Conservation (phyloP, 2,113 vertebrate species). For the Odobenus rosmarus region DNA sequence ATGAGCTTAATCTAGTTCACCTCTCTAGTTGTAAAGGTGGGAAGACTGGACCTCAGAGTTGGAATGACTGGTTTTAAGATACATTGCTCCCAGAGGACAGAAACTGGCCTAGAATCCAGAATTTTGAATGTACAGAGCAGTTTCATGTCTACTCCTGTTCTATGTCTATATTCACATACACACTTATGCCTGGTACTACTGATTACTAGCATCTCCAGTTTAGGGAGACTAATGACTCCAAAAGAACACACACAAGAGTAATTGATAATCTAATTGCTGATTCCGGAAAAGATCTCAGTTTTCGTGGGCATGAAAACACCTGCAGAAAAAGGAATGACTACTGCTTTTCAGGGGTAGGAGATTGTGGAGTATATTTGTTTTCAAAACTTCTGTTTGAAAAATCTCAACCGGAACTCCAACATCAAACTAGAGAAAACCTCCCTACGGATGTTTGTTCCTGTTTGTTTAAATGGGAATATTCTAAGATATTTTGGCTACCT, state of each 20-base stretch:
- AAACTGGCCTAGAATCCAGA: background rate
- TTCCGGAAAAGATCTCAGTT: background rate
- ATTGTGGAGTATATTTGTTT: background rate
- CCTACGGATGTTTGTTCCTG: conserved; percentile 19
- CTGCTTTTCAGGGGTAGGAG: background rate
- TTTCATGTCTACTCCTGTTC: background rate
- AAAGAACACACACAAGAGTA: background rate
- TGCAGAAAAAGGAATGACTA: background rate
- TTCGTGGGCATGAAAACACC: background rate
- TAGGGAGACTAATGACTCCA: background rate
- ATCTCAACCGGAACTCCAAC: background rate
- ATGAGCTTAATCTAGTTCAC: background rate
- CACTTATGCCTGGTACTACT: too few relatives aligned
- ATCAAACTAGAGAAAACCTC: background rate
- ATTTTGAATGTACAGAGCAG: background rate
- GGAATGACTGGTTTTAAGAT: background rate
- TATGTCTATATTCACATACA: background rate
- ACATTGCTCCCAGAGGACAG: background rate
- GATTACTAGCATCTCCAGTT: background rate
- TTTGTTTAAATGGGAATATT: conserved; percentile 51
- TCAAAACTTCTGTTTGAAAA: conserved; percentile 51
- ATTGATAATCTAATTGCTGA: background rate
- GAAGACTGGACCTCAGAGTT: background rate
- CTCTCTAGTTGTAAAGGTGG: background rate
- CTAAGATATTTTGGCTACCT: background rate